phyloP scores from a whole-genome alignment of 2,113 vertebrate genomes.

The Dendropsophus ebraccatus region DNA sequence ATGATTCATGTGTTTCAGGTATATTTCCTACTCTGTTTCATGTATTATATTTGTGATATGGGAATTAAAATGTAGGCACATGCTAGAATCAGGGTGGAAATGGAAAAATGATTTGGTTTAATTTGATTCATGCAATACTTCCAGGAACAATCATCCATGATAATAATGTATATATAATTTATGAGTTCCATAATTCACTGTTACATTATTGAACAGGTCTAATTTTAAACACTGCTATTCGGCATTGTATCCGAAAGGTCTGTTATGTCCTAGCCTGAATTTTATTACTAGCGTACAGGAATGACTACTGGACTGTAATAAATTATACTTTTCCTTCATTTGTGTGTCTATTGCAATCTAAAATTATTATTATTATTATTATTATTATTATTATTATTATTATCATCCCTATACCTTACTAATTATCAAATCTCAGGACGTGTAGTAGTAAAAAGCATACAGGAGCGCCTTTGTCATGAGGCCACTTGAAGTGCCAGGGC shows the following conservation, averaged over 20 bases:
- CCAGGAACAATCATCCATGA: slow-evolving; percentile 51
- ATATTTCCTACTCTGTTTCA: slow-evolving; percentile 5
- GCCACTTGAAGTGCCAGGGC: too few relatives aligned
- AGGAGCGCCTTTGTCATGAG: too few relatives aligned
- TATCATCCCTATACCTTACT: too few relatives aligned
- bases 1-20: slow-evolving; percentile 39
- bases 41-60: slow-evolving; percentile 35
- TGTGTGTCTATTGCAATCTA: neutral
- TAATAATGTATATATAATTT: slow-evolving; percentile 52
- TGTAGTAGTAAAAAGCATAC: too few relatives aligned
- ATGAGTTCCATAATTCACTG: slow-evolving; percentile 44
- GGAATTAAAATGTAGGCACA: slow-evolving; percentile 25
- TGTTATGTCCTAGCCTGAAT: neutral
- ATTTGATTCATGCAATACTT: slow-evolving; percentile 39
- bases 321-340: neutral
- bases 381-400: too few relatives aligned
- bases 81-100: slow-evolving; percentile 20
- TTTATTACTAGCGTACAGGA: slow-evolving; percentile 7
- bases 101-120: slow-evolving; percentile 45
- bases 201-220: slow-evolving; percentile 53
- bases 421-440: neutral
- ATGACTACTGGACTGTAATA: neutral
- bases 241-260: slow-evolving; percentile 1
- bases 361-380: too few relatives aligned
- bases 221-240: slow-evolving; percentile 22